Evolutionary conservation across 2,113 vertebrate species (phyloP), one percentile per base, ranked within the genome.

Genomic region (Phycodurus eques): DNA sequence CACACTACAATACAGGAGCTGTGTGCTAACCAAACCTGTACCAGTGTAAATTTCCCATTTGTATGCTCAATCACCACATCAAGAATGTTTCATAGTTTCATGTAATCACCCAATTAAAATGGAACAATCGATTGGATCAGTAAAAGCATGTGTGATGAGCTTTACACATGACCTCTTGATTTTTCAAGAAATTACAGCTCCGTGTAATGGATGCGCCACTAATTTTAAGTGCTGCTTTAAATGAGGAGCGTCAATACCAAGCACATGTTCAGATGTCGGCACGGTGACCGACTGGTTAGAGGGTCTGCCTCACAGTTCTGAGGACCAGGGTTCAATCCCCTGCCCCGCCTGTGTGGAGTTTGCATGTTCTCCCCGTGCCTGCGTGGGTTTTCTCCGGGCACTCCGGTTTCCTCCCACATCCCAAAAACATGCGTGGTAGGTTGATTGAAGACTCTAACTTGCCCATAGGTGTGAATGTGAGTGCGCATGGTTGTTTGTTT

Each of bases 211-310:
- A 72, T 42, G n/a, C 39, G 8, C 14, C 20, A 31, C 42, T 80
- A 27, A 68, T 59, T 56, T 54, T 54, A 77, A 76, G n/a, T 22
- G 62, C 15, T 71, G 73, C 71, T 75, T 79, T 22, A 22, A 56
- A 56, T 56, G 3, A n/a, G n/a, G 20, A n/a, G 53, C 20, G 9
- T 64, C 31, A 31, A 76, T 72, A 62, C 14, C 1, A n/a, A 68
- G 65, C 56, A 71, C 72, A 53, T 69, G 71, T 71, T 71, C 20
- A 10, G 33, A 44, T 54, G 43, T 35, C 65, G 27, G 27, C 27
- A 27, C 27, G 27, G 27, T 27, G 27, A 27, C 27, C 27, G 27
- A 27, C 27, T 27, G 27, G 27, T 27, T 27, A 27, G 27, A 27
- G 27, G 27, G 27, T 27, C 27, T 27, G 27, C 27, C 27, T 27